Evolutionary conservation across 2,888 invertebrate genomes (phyloP).

Genomic region (Syritta pipiens): DNA sequence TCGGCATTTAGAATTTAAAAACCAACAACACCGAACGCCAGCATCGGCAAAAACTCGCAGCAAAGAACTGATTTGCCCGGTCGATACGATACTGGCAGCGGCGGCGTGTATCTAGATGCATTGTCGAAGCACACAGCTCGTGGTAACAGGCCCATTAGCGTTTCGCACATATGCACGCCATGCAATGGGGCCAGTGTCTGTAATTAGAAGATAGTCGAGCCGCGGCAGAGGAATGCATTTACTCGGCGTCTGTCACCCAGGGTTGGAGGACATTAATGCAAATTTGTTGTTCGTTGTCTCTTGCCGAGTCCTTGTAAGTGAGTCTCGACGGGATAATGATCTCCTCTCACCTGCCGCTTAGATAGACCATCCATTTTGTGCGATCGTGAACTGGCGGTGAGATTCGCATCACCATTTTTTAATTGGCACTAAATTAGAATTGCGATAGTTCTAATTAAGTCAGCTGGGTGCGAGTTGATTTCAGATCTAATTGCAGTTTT

Average conservation of each 20-base stretch:
- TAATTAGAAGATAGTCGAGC: slow-evolving; percentile 61
- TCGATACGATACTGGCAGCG: slow-evolving; percentile 25
- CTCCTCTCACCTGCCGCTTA: too few relatives aligned
- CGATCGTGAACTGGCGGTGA: too few relatives aligned
- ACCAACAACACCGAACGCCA: slow-evolving; percentile 3
- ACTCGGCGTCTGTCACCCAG: slow-evolving; percentile 30
- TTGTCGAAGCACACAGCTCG: slow-evolving; percentile 37
- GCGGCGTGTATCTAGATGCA: slow-evolving; percentile 35
- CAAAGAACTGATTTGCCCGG: slow-evolving; percentile 36
- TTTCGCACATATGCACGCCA: slow-evolving; percentile 48
- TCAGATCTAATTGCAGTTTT: too few relatives aligned
- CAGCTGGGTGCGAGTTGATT: too few relatives aligned
- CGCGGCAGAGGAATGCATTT: slow-evolving; percentile 57
- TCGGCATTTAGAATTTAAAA: slow-evolving; percentile 47
- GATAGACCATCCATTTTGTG: too few relatives aligned
- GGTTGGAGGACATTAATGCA: slow-evolving; percentile 29
- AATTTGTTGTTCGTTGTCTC: too few relatives aligned
- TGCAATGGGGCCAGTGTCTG: slow-evolving; percentile 60
- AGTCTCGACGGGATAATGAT: too few relatives aligned
- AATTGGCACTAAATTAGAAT: too few relatives aligned
- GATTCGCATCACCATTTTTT: too few relatives aligned
- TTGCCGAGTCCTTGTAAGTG: too few relatives aligned
- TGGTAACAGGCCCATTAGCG: slow-evolving; percentile 69
- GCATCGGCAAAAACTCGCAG: too few relatives aligned
- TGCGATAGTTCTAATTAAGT: too few relatives aligned